phyloP scores from a whole-genome alignment of 2,888 invertebrate species.

The Trypoxylon attenuatum region DNA sequence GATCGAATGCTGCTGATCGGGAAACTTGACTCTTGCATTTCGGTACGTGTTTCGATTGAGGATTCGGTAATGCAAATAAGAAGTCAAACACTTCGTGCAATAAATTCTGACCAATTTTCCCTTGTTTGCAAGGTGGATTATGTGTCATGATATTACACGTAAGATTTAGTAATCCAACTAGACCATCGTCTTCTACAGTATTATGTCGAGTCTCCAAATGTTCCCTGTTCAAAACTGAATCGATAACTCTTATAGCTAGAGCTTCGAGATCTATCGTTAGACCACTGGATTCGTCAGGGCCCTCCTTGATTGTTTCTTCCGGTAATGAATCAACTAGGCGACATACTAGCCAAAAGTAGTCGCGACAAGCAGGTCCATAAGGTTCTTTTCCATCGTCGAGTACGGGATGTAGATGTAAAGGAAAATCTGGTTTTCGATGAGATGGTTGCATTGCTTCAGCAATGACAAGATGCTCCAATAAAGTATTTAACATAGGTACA shows the following conservation, averaged over 20 bases:
- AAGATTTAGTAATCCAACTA: slow-evolving; percentile 90
- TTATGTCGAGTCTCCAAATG: slow-evolving; percentile 88
- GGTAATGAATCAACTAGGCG: slow-evolving; percentile 90
- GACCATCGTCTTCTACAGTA: slow-evolving; percentile 91
- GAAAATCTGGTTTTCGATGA: slow-evolving; percentile 63
- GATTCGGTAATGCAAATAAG: slow-evolving; percentile 92
- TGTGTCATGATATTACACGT: slow-evolving; percentile 93
- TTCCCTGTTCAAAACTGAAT: slow-evolving; percentile 85
- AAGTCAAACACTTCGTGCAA: slow-evolving; percentile 87
- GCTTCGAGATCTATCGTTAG: slow-evolving; percentile 83
- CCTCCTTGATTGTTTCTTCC: slow-evolving; percentile 84
- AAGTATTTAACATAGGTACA: slow-evolving; percentile 87
- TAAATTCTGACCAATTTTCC: slow-evolving; percentile 83
- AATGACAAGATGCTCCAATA: slow-evolving; percentile 87
- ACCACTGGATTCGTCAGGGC: slow-evolving; percentile 76
- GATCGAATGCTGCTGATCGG: slow-evolving; percentile 92
- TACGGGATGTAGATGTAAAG: slow-evolving; percentile 77
- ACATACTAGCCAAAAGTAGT: slow-evolving; percentile 95
- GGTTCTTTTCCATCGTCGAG: slow-evolving; percentile 92
- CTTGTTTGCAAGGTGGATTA: slow-evolving; percentile 89
- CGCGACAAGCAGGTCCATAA: slow-evolving; percentile 94
- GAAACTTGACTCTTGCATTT: slow-evolving; percentile 95
- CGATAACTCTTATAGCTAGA: slow-evolving; percentile 83
- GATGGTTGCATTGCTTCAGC: slow-evolving; percentile 89
- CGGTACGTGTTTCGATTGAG: slow-evolving; percentile 88